Evolutionary conservation across 2,113 vertebrate species (phyloP), one percentile per base, ranked within the genome.

Genomic region (Rhea americana): DNA sequence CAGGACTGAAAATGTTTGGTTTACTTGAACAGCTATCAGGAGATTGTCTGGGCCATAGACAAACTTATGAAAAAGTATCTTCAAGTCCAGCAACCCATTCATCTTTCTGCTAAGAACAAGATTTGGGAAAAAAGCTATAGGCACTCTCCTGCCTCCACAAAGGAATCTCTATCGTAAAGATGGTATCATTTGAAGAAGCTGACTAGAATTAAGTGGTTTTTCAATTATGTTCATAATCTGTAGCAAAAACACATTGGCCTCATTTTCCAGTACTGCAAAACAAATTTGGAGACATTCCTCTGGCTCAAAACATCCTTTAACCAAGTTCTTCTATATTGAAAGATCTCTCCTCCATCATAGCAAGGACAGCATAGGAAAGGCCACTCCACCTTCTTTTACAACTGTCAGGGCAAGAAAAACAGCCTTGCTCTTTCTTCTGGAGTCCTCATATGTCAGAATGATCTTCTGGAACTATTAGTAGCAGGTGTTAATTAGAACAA

Each of bases 401-500:
- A 59, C 25, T 75, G 28, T 37, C 77, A 62, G 76, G 66, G 43
- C 30, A 89, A 37, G 26, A 55, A 84, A 83, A 79, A 11, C 0
- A 3, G 1, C 6, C 6, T 79, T 82, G 6, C 35, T 95, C 30
- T 79, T 79, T 55, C 7, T 37, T 53, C 18, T 53, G 77, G 61
- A 13, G 84, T 58, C 48, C 20, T 88, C 25, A 71, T 50, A 53
- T 87, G 20, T 89, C 48, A 48, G 43, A 83, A 37, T 55, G 58
- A 91, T 73, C 75, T 51, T 79, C 72, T 71, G 72, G 51, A 77
- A 70, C 56, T 3, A 22, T 53, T 78, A 88, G 85, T 78, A 93
- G 70, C 61, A 86, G 85, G 89, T 93, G 85, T 74, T 91, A 95
- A 87, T 94, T 89, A 41, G 72, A 92, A 75, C 82, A 91, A 37